Conservation (phyloP, 1,140 invertebrate species). For the Goniozus legneri region DNA sequence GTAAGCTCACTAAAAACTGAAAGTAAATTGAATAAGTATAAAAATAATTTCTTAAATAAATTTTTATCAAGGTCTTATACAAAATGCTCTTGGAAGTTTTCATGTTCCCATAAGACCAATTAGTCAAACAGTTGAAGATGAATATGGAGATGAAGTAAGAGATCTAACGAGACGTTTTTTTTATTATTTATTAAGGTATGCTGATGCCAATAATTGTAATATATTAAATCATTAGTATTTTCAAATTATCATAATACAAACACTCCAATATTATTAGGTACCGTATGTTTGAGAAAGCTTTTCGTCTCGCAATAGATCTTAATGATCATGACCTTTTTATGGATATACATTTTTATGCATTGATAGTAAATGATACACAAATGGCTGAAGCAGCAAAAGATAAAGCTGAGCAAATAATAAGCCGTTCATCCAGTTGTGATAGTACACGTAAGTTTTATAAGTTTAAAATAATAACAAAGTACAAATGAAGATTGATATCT, state of each 20-base stretch:
- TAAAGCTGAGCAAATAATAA: conserved; percentile 67
- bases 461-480: conserved; percentile 13
- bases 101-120: conserved; percentile 63
- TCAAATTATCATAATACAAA: conserved; percentile 6
- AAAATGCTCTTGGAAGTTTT: conserved; percentile 71
- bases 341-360: conserved; percentile 79
- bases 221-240: not conserved
- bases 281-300: conserved; percentile 79
- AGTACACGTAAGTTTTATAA: conserved; percentile 54
- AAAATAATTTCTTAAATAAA: not conserved
- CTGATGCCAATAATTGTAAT: not conserved
- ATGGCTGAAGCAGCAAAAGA: conserved; percentile 73
- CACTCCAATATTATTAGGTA: conserved; percentile 56
- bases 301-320: conserved; percentile 80
- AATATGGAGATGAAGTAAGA: conserved; percentile 69
- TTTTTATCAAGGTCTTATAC: conserved; percentile 56
- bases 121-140: conserved; percentile 65
- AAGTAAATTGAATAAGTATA: not conserved
- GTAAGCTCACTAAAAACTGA: too few species aligned
- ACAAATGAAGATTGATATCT: conserved; percentile 4
- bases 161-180: conserved; percentile 75
- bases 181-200: conserved; percentile 70
- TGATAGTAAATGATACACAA: conserved; percentile 63
- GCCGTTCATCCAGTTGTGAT: conserved; percentile 57
- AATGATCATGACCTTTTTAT: conserved; percentile 78